Base-by-base conservation (phyloP, 1,140 invertebrate genomes). In the Drosophila prosaltans region DNA sequence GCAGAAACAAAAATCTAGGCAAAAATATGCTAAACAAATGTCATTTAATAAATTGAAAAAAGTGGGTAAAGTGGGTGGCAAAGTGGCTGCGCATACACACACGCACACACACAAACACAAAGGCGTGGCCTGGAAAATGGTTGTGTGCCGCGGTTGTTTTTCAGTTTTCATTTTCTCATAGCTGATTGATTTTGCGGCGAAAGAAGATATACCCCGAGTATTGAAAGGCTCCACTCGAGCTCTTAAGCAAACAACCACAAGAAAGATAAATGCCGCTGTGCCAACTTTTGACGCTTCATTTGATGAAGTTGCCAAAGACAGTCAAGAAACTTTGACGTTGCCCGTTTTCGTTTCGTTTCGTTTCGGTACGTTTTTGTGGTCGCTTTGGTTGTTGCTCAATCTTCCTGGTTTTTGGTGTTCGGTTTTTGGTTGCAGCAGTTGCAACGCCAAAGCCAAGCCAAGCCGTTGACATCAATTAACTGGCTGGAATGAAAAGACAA, bases 21-120 rank as follows among this genome's bases (percentile, higher is more conserved):
- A 62, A 76, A 62, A 76, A 70, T 72, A 65, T 67, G 63, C 63
- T 69, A 83, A 71, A 80, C 80, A 89, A 88, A 88, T 88, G 80
- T 88, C 83, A 89, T 88, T 88, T 89, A 89, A 89, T 89, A 88
- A 88, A 88, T 89, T 88, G 77, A 41, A 88, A 86, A 89, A 60
- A 70, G 68, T 72, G 59, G 60, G 76, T 64, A 26, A 28, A 39
- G 58, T 69, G 66, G 2, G 5, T 39, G 36, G 40, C 5, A 11
- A 41, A 39, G 26, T 16, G 7, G 43, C 24, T 16, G 45, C 16
- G 5, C 8, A 24, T 2, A 51, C 28, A 8, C 6, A 11, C 43
- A 21, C 32, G 6, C 32, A 36, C 32, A 36, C 32, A 36, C 6
- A 36, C 16, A 16, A 16, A 8, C 6, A 16, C 43, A 21, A 45